Evolutionary conservation across 2,113 vertebrate genomes (phyloP).

Genomic region (Sus scrofa): DNA sequence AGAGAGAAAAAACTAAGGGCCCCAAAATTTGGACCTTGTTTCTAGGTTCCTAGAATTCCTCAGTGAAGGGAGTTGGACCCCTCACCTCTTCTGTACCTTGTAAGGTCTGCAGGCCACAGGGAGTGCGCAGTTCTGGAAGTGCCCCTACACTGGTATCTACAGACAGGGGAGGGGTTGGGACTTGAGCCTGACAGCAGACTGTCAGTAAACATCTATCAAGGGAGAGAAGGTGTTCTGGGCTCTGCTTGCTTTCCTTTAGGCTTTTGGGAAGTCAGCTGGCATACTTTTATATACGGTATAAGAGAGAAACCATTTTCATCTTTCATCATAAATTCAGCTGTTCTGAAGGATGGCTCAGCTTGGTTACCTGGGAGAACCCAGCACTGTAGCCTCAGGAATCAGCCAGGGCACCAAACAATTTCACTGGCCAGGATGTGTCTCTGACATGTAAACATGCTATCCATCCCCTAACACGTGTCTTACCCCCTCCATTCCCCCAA

Average conservation of each 20-base stretch:
- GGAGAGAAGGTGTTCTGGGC: neutral
- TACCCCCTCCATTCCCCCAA: neutral
- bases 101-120: neutral
- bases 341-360: neutral
- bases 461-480: neutral
- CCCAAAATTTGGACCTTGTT: neutral
- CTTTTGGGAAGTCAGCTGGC: neutral
- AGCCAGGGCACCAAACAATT: neutral
- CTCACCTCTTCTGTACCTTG: neutral
- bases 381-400: neutral
- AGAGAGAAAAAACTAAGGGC: neutral
- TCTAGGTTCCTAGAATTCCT: slow-evolving; percentile 5
- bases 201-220: neutral
- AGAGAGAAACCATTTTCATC: slow-evolving; percentile 13
- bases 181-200: neutral
- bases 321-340: slow-evolving; percentile 48
- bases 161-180: neutral
- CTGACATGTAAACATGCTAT: neutral
- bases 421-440: neutral
- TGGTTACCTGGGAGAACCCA: neutral
- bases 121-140: neutral
- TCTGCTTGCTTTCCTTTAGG: slow-evolving; percentile 14
- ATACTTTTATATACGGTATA: neutral
- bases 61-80: neutral
- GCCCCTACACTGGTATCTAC: neutral